A percentile compares a stretch with the other conserved stretches of the same genome.
phyloP scores from a whole-genome alignment of 1,140 invertebrate species.

The Polypedilum pembai region DNA sequence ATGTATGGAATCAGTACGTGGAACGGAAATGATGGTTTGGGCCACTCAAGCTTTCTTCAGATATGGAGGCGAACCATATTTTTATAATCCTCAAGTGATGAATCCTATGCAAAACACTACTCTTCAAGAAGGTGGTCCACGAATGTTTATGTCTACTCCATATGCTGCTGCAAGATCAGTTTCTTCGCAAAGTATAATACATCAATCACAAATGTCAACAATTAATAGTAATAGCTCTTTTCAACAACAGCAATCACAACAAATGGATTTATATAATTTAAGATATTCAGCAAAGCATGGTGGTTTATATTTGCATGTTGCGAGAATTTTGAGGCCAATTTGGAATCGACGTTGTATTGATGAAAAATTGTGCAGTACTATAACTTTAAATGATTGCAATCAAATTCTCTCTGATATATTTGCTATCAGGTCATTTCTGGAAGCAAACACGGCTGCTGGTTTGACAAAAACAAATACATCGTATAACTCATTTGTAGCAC shows the following conservation, averaged over 20 bases:
- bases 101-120: not conserved
- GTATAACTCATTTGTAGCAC: slow-evolving; percentile 31
- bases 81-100: slow-evolving; percentile 17
- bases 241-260: slow-evolving; percentile 34
- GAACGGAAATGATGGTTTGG: slow-evolving; percentile 72
- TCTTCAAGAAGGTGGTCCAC: slow-evolving; percentile 27
- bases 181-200: slow-evolving; percentile 29
- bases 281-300: slow-evolving; percentile 70
- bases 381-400: slow-evolving; percentile 46
- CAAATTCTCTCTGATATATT: slow-evolving; percentile 46
- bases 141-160: slow-evolving; percentile 41
- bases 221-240: slow-evolving; percentile 28
- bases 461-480: slow-evolving; percentile 35
- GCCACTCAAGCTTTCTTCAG: slow-evolving; percentile 87
- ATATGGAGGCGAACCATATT: slow-evolving; percentile 70
- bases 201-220: slow-evolving; percentile 29
- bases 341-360: slow-evolving; percentile 67
- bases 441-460: slow-evolving; percentile 38
- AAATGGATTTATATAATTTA: slow-evolving; percentile 35
- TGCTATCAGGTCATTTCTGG: slow-evolving; percentile 46
- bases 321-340: slow-evolving; percentile 73
- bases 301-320: slow-evolving; percentile 84
- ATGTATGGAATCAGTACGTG: slow-evolving; percentile 59
- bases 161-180: slow-evolving; percentile 33
- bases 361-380: slow-evolving; percentile 41